phyloP scores from a whole-genome alignment of 2,888 invertebrate species.

The Colletes collaris region DNA sequence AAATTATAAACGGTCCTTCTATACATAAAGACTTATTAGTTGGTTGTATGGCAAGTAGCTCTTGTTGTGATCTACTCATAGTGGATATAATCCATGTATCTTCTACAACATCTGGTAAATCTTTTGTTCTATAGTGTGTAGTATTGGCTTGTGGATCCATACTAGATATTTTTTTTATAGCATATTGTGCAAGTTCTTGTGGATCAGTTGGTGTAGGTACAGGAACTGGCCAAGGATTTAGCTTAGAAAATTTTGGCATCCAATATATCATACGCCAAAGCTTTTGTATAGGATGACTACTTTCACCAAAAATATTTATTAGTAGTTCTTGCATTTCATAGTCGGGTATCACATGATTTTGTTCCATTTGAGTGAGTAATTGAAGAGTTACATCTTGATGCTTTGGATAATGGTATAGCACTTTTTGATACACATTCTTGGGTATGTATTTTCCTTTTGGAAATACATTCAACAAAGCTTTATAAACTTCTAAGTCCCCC shows the following conservation, averaged over 20 bases:
- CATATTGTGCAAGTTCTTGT: slow-evolving; percentile 91
- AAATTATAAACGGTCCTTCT: slow-evolving; percentile 93
- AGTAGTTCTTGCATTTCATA: slow-evolving; percentile 93
- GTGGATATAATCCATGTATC: slow-evolving; percentile 97
- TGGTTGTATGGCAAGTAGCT: slow-evolving; percentile 88
- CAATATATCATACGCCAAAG: slow-evolving; percentile 94
- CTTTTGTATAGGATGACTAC: slow-evolving; percentile 89
- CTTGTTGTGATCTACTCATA: slow-evolving; percentile 90
- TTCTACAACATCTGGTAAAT: slow-evolving; percentile 90
- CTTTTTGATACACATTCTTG: slow-evolving; percentile 91
- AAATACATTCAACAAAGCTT: slow-evolving; percentile 91
- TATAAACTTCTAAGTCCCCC: slow-evolving; percentile 94
- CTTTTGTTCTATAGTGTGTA: slow-evolving; percentile 87
- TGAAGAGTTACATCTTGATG: slow-evolving; percentile 98
- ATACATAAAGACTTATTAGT: slow-evolving; percentile 88
- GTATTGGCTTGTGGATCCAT: slow-evolving; percentile 90
- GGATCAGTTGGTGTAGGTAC: slow-evolving; percentile 90
- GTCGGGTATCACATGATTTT: slow-evolving; percentile 95
- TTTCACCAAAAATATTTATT: slow-evolving; percentile 91
- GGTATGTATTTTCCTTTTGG: slow-evolving; percentile 96
- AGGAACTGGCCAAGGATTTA: slow-evolving; percentile 94
- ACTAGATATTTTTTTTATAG: slow-evolving; percentile 92
- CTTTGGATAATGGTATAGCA: slow-evolving; percentile 96
- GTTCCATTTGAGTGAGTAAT: slow-evolving; percentile 97
- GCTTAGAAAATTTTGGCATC: slow-evolving; percentile 97